phyloP scores from a whole-genome alignment of 2,888 invertebrate genomes.

The Habroteleia sp. region DNA sequence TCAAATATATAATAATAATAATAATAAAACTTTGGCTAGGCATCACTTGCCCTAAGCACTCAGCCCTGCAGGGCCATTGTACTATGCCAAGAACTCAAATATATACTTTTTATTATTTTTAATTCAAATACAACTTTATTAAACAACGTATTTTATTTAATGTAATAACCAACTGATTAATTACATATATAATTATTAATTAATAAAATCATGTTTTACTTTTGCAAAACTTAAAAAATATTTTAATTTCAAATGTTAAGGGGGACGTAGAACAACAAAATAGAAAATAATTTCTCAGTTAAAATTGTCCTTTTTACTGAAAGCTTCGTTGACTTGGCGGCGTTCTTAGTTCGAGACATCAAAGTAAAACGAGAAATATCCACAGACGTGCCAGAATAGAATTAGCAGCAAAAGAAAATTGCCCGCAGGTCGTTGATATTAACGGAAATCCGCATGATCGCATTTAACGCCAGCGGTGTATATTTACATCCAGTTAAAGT shows the following conservation, averaged over 20 bases:
- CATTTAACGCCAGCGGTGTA: slow-evolving; percentile 21
- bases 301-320: slow-evolving; percentile 39
- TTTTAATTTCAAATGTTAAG: slow-evolving; percentile 32
- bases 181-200: background rate
- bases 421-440: slow-evolving; percentile 37
- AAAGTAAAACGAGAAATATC: slow-evolving; percentile 60
- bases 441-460: slow-evolving; percentile 52
- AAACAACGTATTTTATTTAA: too few species aligned
- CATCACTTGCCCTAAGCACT: too few species aligned
- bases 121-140: too few species aligned
- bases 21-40: too few species aligned
- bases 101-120: too few species aligned
- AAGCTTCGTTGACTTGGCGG: slow-evolving; percentile 44
- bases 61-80: too few species aligned
- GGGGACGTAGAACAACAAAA: slow-evolving; percentile 36
- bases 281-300: slow-evolving; percentile 40
- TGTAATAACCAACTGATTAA: too few species aligned
- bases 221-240: slow-evolving; percentile 21
- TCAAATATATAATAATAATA: too few species aligned
- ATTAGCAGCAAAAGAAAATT: slow-evolving; percentile 40
- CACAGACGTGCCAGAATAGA: slow-evolving; percentile 60
- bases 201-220: slow-evolving; percentile 5
- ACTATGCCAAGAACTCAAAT: too few species aligned
- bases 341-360: slow-evolving; percentile 49
- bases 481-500: slow-evolving; percentile 32